Evolutionary conservation across 2,888 invertebrate genomes (phyloP), one percentile per base, ranked within the genome.

Genomic region (Gerris lacustris): DNA sequence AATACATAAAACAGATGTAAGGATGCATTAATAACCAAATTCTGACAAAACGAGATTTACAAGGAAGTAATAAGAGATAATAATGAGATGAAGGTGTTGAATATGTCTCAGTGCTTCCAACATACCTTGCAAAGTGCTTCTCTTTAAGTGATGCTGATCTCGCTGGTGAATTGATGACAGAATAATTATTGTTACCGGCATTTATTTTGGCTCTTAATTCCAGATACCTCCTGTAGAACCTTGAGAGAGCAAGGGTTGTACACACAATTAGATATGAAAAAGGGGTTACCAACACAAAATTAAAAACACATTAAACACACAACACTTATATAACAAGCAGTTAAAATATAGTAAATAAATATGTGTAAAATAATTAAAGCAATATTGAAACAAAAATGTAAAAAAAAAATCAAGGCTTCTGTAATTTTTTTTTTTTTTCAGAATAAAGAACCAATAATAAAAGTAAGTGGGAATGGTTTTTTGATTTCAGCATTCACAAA

Each of bases 141-240:
- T 83, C 83, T 79, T 82, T 82, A 79, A 86, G 83, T 80, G 86
- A 86, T 78, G 85, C 85, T 80, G 86, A 86, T 81, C 85, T 84
- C 77, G 80, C 79, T 78, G 79, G 78, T 76, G 81, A 68, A 70
- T 75, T 73, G 67, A 76, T 74, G 82, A 89, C 86, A 80, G 88
- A 86, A 77, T 90, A 89, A 82, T 88, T 90, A 83, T 90, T 90
- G 72, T 76, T 77, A 79, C 88, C 88, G 80, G 91, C 91, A 86
- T 91, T 90, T 83, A 92, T 92, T 83, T 92, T 89, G 82, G 90
- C 91, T 82, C 89, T 89, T 83, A 92, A 87, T 85, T 90, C 91
- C 83, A 88, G 86, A 84, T 91, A 91, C 83, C 90, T 89, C 84
- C 90, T 88, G 87, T 91, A 91, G 88, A 92, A 92, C 88, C 92